phyloP scores from a whole-genome alignment of 1,140 invertebrate genomes.

The Vanessa atalanta region DNA sequence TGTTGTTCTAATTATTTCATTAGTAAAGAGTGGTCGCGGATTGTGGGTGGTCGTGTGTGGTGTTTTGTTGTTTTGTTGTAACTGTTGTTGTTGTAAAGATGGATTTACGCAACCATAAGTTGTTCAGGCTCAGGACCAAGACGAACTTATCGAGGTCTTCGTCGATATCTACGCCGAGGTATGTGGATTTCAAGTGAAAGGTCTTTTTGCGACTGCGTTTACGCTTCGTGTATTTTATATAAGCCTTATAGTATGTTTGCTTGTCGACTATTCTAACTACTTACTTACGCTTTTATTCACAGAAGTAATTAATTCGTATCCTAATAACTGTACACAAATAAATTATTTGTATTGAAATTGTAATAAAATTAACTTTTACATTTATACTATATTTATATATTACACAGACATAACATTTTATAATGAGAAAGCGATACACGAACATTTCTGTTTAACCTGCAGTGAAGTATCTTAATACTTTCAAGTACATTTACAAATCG shows the following conservation, averaged over 20 bases:
- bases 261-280: neutral
- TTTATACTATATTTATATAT: too few species aligned
- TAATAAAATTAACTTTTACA: too few species aligned
- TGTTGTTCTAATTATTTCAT: slow-evolving; percentile 68
- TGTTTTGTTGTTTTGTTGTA: slow-evolving; percentile 45
- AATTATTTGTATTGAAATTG: too few species aligned
- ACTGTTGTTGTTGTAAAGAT: slow-evolving; percentile 52
- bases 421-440: too few species aligned
- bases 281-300: neutral
- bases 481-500: too few species aligned
- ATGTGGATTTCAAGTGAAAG: slow-evolving; percentile 35
- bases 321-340: too few species aligned
- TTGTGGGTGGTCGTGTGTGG: slow-evolving; percentile 68
- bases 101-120: slow-evolving; percentile 69
- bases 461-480: too few species aligned
- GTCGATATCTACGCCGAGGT: slow-evolving; percentile 72
- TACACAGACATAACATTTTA: too few species aligned
- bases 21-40: slow-evolving; percentile 64
- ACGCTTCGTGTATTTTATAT: slow-evolving; percentile 30
- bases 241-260: slow-evolving; percentile 5
- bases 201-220: slow-evolving; percentile 23
- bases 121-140: slow-evolving; percentile 60
- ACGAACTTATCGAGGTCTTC: slow-evolving; percentile 61
- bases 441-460: too few species aligned
- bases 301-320: neutral